phyloP scores from a whole-genome alignment of 1,140 invertebrate genomes.

The Aricia agestis region DNA sequence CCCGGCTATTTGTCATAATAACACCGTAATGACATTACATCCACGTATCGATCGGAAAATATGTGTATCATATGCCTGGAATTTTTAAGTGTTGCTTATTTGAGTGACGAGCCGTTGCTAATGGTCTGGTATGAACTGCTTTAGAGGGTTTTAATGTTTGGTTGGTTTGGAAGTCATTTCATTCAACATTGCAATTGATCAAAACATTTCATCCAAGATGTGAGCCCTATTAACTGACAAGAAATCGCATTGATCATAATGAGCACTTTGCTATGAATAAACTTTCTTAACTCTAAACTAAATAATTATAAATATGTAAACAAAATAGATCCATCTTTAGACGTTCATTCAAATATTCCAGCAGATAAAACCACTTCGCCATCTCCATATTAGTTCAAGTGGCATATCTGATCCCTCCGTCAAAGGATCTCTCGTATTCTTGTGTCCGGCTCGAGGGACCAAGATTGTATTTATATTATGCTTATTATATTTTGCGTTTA shows the following conservation, averaged over 20 bases:
- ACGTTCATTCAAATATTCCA: neutral
- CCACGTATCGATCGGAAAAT: slow-evolving; percentile 30
- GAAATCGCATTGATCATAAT: no score
- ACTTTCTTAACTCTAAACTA: no score
- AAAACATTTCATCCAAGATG: no score
- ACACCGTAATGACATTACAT: slow-evolving; percentile 42
- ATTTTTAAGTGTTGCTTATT: slow-evolving; percentile 1
- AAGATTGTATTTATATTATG: neutral
- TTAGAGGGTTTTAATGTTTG: no score
- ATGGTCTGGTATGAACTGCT: no score
- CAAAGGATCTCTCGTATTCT: neutral
- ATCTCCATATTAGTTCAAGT: neutral
- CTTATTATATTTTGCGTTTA: neutral
- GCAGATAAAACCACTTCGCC: neutral
- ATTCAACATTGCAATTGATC: no score
- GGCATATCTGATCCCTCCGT: neutral
- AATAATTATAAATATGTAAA: neutral
- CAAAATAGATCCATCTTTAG: neutral
- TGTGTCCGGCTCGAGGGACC: neutral
- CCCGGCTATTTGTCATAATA: slow-evolving; percentile 50
- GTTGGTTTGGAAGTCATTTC: no score
- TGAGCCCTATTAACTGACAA: no score
- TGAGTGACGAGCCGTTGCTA: neutral
- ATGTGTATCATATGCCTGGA: slow-evolving; percentile 19
- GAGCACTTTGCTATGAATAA: no score